Evolutionary conservation across 64 coral and sea anemone genomes (phyloP), one percentile per base, ranked within the genome.

Genomic region (Actinia tenebrosa): DNA sequence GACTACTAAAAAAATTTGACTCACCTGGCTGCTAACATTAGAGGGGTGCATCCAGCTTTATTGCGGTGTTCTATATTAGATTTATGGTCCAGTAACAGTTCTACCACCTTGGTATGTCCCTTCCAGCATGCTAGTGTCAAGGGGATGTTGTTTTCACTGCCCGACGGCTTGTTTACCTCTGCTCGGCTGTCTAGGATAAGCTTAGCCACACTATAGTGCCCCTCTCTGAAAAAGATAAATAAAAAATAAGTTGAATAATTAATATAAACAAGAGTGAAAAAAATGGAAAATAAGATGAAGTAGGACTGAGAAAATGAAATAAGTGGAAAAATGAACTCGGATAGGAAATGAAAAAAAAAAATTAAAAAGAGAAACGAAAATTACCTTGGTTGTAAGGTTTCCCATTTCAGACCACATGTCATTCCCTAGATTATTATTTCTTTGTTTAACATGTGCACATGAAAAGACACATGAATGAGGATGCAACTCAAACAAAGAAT

Each of bases 141-240:
- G 3, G 97, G 97, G 50, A 99, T 99, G 30, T 99, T 99, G 78
- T 99, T 99, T 88, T 99, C 97, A 95, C 97, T 99, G 47, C 97
- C 97, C 45, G 97, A 99, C 60, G 97, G 97, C 19, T 95, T 89
- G 80, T 99, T 99, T 3, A 99, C 97, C 79, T 92, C 91, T 61
- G 97, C 97, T 84, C 91, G 92, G 79, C 90, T 95, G 58, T 99
- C 97, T 27, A 95, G 93, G 56, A 99, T 99, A 86, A 99, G 80
- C 82, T 99, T 94, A 10, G 97, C 97, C 23, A 99, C 97, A 87
- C 90, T 95, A 16, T 93, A 95, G 84, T 99, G 97, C 15, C 97
- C 97, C 86, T 99, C 97, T 54, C 97, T 99, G 64, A 10, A 81
- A 86, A 88, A 17, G 13, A 13, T 37, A 0, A 37, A 37, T 71